These are phyloP conservation scores for Bujurquina vittata DNA, from an alignment of 2,113 vertebrate species.

Conservation along the genomic window DNA sequence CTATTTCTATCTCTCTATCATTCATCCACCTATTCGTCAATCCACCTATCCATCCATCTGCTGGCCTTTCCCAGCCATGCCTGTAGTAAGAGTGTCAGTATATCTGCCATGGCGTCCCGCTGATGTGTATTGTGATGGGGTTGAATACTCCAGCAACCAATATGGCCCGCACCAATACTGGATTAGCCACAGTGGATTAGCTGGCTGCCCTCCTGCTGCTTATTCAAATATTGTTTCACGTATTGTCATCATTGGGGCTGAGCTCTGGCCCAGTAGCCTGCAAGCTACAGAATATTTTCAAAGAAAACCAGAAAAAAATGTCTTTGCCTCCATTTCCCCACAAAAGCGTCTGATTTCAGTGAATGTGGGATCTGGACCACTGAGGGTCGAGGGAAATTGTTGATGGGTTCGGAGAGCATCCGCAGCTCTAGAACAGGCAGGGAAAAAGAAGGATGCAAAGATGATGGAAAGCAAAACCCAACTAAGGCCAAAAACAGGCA, in stretches of 20 bases:
- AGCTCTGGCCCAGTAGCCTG: conserved; percentile 53
- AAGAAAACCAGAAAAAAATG: conserved; percentile 52
- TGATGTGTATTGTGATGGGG: conserved; percentile 79
- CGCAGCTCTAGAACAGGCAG: background rate
- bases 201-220: conserved; percentile 79
- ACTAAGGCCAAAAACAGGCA: conserved; percentile 67
- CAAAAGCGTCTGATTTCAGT: conserved; percentile 44
- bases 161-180: conserved; percentile 80
- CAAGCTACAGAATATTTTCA: conserved; percentile 66
- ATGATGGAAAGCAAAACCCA: conserved; percentile 66
- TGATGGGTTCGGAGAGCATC: conserved; percentile 35
- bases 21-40: background rate
- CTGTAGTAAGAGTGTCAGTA: conserved; percentile 74
- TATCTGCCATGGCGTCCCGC: conserved; percentile 79
- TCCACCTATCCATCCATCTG: conserved; percentile 68
- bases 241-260: conserved; percentile 78
- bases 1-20: background rate
- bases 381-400: background rate
- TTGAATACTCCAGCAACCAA: conserved; percentile 78
- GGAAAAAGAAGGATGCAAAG: conserved; percentile 40
- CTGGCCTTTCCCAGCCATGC: conserved; percentile 72
- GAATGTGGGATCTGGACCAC: conserved; percentile 28
- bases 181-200: conserved; percentile 83
- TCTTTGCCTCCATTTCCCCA: conserved; percentile 43
- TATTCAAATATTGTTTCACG: conserved; percentile 84